Evolutionary conservation across 2,113 vertebrate species (phyloP), one percentile per base, ranked within the genome.

Genomic region (Callipepla squamata): DNA sequence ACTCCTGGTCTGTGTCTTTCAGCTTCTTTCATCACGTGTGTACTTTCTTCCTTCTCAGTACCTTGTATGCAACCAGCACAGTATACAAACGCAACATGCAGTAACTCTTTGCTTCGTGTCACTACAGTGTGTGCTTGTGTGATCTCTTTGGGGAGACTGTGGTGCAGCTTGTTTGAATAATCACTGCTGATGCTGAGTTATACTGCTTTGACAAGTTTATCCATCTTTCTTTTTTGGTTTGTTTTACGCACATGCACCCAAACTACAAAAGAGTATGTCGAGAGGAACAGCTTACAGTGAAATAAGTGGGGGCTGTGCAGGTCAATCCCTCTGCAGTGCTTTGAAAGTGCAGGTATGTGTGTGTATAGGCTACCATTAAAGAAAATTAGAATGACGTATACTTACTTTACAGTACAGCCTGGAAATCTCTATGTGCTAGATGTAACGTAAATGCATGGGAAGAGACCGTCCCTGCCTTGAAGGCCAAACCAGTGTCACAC

Each of bases 321-420:
- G 25, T 82, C 85, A 80, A 70, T 83, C 72, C 14, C 28, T 92
- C 68, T 92, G 59, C 72, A 87, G 38, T 7, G 55, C 87, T 80
- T 92, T 78, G 79, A 88, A 94, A 91, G 90, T 28, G 38, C 51
- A 65, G 18, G 25, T 40, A 85, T 7, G 4, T 53, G 72, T 94
- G 4, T 53, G 72, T 94, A 25, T 40, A 75, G 82, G 67, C 65
- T 91, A 21, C 91, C 44, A 94, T 92, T 96, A 92, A 83, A 87
- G 63, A 92, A 83, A 90, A 90, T 85, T 67, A 55, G 36, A 62
- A 45, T 66, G 92, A 69, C 0, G 0, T 80, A 17, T 85, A 65
- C 87, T 93, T 87, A 70, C 74, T 63, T 70, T 87, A 21, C 44
- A 92, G 81, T 38, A 32, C 79, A 94, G 74, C 68, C 87, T 93